Base-by-base conservation (phyloP, 2,888 invertebrate genomes). In the Dryomyza anilis region DNA sequence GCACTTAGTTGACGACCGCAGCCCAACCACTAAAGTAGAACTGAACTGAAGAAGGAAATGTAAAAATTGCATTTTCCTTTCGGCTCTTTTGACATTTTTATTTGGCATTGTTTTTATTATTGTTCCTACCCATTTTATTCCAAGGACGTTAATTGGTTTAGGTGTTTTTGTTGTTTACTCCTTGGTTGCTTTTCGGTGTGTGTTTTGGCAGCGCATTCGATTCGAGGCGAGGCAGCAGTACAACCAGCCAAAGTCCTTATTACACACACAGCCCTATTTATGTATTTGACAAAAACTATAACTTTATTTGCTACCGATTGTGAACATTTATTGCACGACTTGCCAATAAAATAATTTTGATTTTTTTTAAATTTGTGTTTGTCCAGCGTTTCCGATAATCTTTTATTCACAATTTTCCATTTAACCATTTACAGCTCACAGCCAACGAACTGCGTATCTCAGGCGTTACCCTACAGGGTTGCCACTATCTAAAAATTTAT, bases 51-150 rank as follows among this genome's bases (percentile, higher is more conserved):
- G 29, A 61, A 43, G 53, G 43, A 53, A 61, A 61, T 52, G 43
- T 43, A 61, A 39, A 19, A 43, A 52, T 29, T n/a, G 52, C 36
- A n/a, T 43, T 61, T 43, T 39, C 61, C 29, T 61, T 43, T 53
- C 53, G 53, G 53, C 52, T 29, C 16, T 10, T 61, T 61, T 39
- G 52, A 53, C 52, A 53, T 27, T 36, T 19, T 27, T 29, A 33
- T 52, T 61, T 59, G 16, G 33, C 21, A 33, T 48, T 14, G 23
- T 33, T 60, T 33, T 19, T 29, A 52, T 61, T 61, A 30, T 27
- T 12, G 12, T 61, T 53, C 61, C 53, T 61, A 61, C 61, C 61
- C 61, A 61, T 61, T 61, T 61, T 48, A 25, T 53, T 43, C 61
- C 52, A 61, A 61, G 61, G 61, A 61, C 61, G 61, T 53, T 43